Conservation (phyloP, 2,797 vertebrate species). For the Spheniscus humboldti region DNA sequence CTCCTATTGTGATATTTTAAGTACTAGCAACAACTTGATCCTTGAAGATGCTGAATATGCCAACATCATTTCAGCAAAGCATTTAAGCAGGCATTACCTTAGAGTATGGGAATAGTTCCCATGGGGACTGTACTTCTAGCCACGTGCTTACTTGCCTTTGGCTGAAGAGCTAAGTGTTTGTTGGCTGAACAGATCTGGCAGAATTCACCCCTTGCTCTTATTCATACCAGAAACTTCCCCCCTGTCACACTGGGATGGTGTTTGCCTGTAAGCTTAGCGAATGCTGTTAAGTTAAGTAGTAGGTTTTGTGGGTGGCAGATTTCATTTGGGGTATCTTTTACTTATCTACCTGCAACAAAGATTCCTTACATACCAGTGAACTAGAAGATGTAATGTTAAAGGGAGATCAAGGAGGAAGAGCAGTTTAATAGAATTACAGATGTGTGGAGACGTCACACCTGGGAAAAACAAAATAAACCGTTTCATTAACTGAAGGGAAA, state of each 20-base stretch:
- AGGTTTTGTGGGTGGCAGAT: background rate
- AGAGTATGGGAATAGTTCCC: background rate
- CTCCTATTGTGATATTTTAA: background rate
- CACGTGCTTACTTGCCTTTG: background rate
- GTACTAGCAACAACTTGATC: background rate
- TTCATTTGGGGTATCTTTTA: background rate
- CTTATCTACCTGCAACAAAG: background rate
- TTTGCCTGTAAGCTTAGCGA: background rate
- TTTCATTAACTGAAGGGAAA: background rate
- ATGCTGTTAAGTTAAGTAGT: background rate
- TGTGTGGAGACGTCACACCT: background rate
- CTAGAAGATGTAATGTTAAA: background rate
- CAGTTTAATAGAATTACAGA: background rate
- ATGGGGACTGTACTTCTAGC: background rate
- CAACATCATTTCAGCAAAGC: background rate
- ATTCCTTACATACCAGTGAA: background rate
- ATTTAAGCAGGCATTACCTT: background rate
- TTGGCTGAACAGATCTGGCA: background rate
- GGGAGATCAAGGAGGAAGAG: background rate
- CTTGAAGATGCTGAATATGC: background rate
- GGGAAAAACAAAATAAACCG: background rate
- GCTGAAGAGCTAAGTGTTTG: background rate
- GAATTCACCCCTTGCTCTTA: background rate
- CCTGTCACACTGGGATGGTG: background rate
- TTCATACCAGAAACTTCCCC: background rate